phyloP scores from a whole-genome alignment of 2,888 invertebrate genomes.

The Athrips mouffetella region DNA sequence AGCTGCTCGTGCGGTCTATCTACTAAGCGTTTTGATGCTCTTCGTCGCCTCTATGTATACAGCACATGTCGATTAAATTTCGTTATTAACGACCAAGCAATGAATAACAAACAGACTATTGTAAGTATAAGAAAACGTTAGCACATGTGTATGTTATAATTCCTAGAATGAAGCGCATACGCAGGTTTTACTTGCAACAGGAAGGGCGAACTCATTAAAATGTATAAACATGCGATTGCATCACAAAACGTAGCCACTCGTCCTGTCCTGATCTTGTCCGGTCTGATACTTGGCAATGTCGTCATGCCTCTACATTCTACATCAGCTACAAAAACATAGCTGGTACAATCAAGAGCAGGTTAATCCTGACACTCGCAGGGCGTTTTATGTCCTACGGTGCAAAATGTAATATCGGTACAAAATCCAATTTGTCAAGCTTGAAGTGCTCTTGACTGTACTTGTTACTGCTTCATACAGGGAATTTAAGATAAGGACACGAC shows the following conservation, averaged over 20 bases:
- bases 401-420: no score
- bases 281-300: constrained; percentile 29
- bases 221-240: constrained; percentile 50
- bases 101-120: neutral
- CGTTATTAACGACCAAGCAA: neutral
- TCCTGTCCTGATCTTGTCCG: constrained; percentile 30
- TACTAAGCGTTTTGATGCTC: no score
- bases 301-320: constrained; percentile 16
- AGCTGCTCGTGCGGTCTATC: no score
- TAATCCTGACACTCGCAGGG: neutral
- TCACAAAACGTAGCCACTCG: constrained; percentile 31
- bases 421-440: no score
- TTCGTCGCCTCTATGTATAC: no score
- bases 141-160: constrained; percentile 5
- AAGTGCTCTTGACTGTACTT: no score
- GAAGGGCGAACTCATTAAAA: constrained; percentile 53
- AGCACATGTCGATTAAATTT: neutral
- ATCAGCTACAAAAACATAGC: constrained; percentile 30
- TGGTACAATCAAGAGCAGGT: constrained; percentile 12
- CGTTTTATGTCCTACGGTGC: no score
- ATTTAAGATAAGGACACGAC: no score
- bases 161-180: constrained; percentile 4
- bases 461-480: no score
- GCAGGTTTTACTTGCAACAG: constrained; percentile 42
- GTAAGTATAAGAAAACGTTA: constrained; percentile 1